Evolutionary conservation across 2,888 invertebrate genomes (phyloP), one percentile per base, ranked within the genome.

Genomic region (Nomada fucata): DNA sequence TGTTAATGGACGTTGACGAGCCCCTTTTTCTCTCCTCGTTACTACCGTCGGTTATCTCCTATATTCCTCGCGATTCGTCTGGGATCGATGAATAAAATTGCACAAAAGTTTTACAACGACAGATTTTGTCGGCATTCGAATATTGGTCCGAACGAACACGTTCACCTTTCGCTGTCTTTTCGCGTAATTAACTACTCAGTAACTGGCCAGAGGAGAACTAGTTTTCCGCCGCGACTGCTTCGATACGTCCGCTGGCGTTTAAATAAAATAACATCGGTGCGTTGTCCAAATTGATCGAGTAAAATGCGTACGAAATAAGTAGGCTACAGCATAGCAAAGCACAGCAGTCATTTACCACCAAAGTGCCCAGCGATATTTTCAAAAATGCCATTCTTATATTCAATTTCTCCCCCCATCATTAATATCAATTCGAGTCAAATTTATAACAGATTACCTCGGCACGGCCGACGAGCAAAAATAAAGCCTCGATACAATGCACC

Each of bases 191-290:
- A 65, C 65, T 47, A 79, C 65, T 79, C 42, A 69, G 79, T 55
- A 79, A 70, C 79, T 53, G 70, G 70, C 79, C 70, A 79, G 55
- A n/a, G 65, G 29, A 61, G 79, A 71, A 71, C 65, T 64, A 26
- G 79, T 52, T 42, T 55, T 69, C 50, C 42, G 23, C 67, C 36
- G 55, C 61, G 61, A 55, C 23, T 79, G 60, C 71, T 79, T 79
- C 47, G 60, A 71, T 71, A 47, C 36, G 15, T 64, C 36, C n/a
- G 36, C 18, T n/a, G 23, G 13, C 47, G 20, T 63, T n/a, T 20
- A 10, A 15, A 18, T 3, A 5, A 36, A 36, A 36, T 36, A 5
- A 36, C 36, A 36, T 36, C 36, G 7, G 7, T 29, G 29, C 29
- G 29, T 7, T 7, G 5, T 36, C 36, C 36, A 36, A 36, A 36